A percentile compares a stretch with the other conserved stretches of the same genome.
Evolutionary conservation across 2,113 vertebrate genomes (phyloP).

Genomic region (Gymnogyps californianus): DNA sequence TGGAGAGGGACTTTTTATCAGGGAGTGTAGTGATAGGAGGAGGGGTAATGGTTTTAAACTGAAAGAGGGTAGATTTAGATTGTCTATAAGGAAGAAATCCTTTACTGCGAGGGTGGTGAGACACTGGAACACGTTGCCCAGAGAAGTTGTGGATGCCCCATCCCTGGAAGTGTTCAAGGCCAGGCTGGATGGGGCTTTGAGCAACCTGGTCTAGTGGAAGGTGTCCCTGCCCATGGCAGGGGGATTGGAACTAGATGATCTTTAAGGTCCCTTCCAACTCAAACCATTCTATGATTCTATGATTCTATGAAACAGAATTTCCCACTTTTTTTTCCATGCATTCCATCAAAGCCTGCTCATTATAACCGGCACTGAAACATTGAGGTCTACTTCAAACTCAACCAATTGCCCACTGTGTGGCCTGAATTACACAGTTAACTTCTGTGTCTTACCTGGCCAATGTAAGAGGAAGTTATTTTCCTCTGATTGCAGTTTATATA

Average conservation of each 20-base stretch:
- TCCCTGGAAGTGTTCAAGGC: not conserved
- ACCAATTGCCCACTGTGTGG: not conserved
- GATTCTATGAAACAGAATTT: not conserved
- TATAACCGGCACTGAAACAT: not conserved
- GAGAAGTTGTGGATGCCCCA: not conserved
- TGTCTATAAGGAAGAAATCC: not conserved
- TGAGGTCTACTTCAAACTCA: not conserved
- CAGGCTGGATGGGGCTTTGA: not conserved
- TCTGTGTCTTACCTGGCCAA: not conserved
- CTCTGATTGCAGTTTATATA: not conserved
- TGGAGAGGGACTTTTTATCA: not conserved
- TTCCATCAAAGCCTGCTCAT: not conserved
- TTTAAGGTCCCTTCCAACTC: not conserved
- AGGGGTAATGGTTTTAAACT: not conserved
- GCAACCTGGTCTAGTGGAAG: not conserved
- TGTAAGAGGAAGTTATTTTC: not conserved
- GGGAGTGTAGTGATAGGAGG: not conserved
- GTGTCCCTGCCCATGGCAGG: not conserved
- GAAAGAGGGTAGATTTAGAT: not conserved
- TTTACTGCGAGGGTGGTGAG: not conserved
- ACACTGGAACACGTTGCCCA: not conserved
- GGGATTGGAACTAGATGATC: not conserved
- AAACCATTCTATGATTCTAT: not conserved
- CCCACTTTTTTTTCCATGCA: accelerated
- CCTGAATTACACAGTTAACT: not conserved